phyloP scores from a whole-genome alignment of 1,140 invertebrate species.

The Calephelis virginiensis region DNA sequence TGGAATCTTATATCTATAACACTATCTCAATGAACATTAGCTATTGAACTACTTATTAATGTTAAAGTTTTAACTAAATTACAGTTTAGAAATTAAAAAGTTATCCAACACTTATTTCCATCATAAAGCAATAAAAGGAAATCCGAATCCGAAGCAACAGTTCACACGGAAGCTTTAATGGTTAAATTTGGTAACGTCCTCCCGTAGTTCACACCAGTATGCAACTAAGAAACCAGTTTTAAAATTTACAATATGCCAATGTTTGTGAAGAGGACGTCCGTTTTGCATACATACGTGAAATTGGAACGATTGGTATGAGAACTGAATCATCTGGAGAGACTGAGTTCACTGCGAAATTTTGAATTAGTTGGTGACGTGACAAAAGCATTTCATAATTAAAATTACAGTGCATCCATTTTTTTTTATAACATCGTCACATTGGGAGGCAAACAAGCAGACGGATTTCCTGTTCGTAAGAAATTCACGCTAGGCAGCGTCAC shows the following conservation, averaged over 20 bases:
- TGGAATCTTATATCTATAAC: no score
- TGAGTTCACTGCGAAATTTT: background rate
- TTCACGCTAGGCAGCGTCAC: no score
- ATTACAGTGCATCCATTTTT: no score
- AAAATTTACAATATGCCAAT: constrained; percentile 48
- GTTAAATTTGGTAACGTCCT: constrained; percentile 12
- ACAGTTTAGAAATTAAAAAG: background rate
- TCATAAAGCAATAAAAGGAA: constrained; percentile 4
- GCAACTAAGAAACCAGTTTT: constrained; percentile 24
- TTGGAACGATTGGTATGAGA: constrained; percentile 34
- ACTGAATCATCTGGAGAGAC: background rate
- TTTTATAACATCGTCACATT: no score
- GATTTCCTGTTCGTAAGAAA: no score
- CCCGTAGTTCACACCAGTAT: constrained; percentile 11
- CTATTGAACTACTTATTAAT: no score
- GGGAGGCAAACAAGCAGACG: no score
- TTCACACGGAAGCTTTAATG: constrained; percentile 15
- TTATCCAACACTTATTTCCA: background rate
- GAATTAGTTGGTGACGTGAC: no score
- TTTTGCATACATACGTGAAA: constrained; percentile 34
- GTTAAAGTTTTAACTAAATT: no score
- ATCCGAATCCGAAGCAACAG: constrained; percentile 5
- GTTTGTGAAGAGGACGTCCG: constrained; percentile 49
- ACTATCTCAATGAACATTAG: no score
- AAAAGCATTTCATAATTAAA: no score